Percentiles rank a stretch among this genome's conserved stretches.
These are phyloP conservation scores for Nezara viridula DNA, from an alignment of 2,888 invertebrate genomes.

Conservation along the genomic window DNA sequence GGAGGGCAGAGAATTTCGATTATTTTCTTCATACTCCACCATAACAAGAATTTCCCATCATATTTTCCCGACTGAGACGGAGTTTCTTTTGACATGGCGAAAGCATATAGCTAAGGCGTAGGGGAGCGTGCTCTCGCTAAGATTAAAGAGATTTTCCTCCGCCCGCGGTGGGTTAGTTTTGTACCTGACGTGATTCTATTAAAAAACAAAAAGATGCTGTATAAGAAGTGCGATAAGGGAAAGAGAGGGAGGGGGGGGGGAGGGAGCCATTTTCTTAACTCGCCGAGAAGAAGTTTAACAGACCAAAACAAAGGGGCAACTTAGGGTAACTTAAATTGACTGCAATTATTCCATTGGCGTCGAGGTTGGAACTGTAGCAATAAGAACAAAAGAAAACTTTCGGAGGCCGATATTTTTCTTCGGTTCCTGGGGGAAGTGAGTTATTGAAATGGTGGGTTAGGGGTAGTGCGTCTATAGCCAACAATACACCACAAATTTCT, in stretches of 20 bases:
- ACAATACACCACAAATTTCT: neutral
- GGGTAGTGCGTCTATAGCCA: neutral
- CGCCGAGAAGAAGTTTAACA: conserved; percentile 19
- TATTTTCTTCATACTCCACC: neutral
- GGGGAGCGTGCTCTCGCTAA: neutral
- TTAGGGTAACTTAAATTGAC: conserved; percentile 40
- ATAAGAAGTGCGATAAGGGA: conserved; percentile 25
- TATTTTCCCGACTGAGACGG: neutral
- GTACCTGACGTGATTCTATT: conserved; percentile 45
- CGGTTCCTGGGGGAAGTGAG: neutral
- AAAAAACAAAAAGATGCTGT: conserved; percentile 39
- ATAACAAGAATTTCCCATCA: neutral
- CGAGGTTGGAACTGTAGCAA: conserved; percentile 31
- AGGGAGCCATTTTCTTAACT: conserved; percentile 21
- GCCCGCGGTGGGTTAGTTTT: conserved; percentile 9
- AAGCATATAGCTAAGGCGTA: neutral
- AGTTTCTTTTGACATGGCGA: neutral
- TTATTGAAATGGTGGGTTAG: conserved; percentile 9
- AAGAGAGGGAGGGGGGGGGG: neutral
- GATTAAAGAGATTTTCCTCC: conserved; percentile 30
- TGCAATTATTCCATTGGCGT: conserved; percentile 40
- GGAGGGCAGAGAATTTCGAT: neutral
- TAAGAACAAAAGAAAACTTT: conserved; percentile 43
- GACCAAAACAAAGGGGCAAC: conserved; percentile 23
- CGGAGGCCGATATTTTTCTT: conserved; percentile 2